These are phyloP conservation scores for Hirudinaria manillensis DNA, from an alignment of 2,888 invertebrate genomes.

Conservation along the genomic window DNA sequence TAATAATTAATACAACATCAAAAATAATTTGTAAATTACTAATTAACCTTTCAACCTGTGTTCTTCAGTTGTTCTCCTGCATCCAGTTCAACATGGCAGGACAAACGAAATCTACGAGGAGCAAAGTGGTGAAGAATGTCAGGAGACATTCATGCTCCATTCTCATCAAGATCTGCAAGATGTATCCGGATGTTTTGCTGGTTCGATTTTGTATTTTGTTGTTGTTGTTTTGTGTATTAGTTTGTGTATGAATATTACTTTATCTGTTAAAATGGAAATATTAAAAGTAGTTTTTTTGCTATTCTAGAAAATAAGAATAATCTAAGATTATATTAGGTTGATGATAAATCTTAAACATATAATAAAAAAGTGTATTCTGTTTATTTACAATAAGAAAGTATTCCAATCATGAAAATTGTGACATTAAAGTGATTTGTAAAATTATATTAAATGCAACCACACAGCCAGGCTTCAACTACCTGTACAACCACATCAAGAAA, in stretches of 20 bases:
- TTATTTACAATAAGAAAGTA: too few relatives aligned
- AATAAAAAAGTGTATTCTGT: too few relatives aligned
- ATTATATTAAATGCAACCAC: constrained; percentile 18
- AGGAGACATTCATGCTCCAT: constrained; percentile 81
- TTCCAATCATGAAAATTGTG: too few relatives aligned
- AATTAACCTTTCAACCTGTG: neutral
- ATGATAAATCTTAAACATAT: too few relatives aligned
- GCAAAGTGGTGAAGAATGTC: constrained; percentile 74
- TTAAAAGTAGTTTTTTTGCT: too few relatives aligned
- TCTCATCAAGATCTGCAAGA: constrained; percentile 80
- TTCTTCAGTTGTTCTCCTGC: constrained; percentile 68
- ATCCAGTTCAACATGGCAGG: constrained; percentile 68
- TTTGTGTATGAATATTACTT: too few relatives aligned
- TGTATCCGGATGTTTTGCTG: constrained; percentile 75
- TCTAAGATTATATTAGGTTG: too few relatives aligned
- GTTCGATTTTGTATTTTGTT: constrained; percentile 40
- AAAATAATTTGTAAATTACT: neutral
- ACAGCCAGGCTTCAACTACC: constrained; percentile 73
- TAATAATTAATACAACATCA: neutral
- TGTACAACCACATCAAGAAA: constrained; percentile 70
- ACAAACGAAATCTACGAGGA: constrained; percentile 64
- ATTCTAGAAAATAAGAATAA: too few relatives aligned
- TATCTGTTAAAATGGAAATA: too few relatives aligned
- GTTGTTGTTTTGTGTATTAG: neutral
- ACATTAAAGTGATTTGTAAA: too few relatives aligned